Evolutionary conservation across 2,888 invertebrate species (phyloP).

Genomic region (Ectemnius lituratus): DNA sequence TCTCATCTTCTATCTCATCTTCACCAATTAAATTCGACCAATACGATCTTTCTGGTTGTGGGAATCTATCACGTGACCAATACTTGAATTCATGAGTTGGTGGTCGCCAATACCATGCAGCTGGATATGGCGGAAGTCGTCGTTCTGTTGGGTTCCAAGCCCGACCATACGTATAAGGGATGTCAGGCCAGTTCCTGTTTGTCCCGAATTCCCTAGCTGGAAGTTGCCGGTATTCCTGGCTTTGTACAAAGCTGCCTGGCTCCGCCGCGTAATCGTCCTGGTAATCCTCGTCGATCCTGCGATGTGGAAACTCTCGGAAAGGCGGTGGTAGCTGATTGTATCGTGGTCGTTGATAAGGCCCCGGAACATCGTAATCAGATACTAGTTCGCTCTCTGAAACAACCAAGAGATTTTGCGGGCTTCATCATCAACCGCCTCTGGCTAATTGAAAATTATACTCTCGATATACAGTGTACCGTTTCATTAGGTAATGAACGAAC

Average conservation of each 20-base stretch:
- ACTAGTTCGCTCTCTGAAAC: constrained; percentile 40
- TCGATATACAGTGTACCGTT: no score
- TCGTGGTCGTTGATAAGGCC: constrained; percentile 44
- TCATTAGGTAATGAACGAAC: no score
- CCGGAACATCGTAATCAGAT: constrained; percentile 57
- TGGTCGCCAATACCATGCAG: constrained; percentile 58
- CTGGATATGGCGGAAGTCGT: constrained; percentile 12
- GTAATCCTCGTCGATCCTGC: constrained; percentile 39
- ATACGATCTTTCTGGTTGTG: constrained; percentile 33
- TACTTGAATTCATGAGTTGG: constrained; percentile 36
- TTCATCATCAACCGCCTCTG: background rate
- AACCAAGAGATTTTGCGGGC: background rate
- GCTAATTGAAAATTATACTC: background rate
- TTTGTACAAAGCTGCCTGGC: constrained; percentile 33
- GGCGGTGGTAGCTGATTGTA: constrained; percentile 31
- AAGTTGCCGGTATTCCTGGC: constrained; percentile 53
- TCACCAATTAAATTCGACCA: constrained; percentile 29
- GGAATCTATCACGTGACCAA: constrained; percentile 52
- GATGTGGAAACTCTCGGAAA: constrained; percentile 23
- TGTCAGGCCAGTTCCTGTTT: constrained; percentile 61
- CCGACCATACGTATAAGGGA: constrained; percentile 52
- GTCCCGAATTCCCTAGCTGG: constrained; percentile 53
- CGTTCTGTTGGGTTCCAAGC: constrained; percentile 54
- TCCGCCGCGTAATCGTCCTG: constrained; percentile 28
- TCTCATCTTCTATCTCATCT: constrained; percentile 16